These are phyloP conservation scores for Eriosoma lanigerum DNA, from an alignment of 1,140 invertebrate genomes.

Conservation along the genomic window DNA sequence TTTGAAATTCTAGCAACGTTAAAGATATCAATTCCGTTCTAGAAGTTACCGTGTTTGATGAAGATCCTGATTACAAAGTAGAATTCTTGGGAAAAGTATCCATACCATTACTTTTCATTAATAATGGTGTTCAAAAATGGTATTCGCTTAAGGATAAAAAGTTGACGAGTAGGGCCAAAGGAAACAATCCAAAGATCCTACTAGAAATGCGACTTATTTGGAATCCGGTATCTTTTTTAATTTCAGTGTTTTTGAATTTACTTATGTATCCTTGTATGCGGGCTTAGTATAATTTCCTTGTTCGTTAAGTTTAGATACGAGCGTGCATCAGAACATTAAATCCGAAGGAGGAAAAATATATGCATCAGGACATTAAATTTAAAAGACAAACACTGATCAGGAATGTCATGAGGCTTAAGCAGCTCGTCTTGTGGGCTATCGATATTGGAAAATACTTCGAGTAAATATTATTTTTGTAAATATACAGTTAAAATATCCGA, in stretches of 20 bases:
- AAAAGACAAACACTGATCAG: conserved; percentile 90
- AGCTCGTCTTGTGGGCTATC: conserved; percentile 83
- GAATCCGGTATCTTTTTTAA: conserved; percentile 74
- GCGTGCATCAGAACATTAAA: conserved; percentile 89
- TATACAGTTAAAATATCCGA: not conserved
- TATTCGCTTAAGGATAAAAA: conserved; percentile 97
- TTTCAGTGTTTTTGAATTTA: not conserved
- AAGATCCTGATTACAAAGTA: conserved; percentile 96
- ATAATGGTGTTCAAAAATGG: conserved; percentile 92
- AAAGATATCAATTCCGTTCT: conserved; percentile 96
- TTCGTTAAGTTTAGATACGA: conserved; percentile 65
- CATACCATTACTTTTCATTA: conserved; percentile 84
- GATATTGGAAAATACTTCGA: conserved; percentile 90
- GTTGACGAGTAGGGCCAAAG: conserved; percentile 82
- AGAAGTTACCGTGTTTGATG: conserved; percentile 97
- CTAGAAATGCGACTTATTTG: conserved; percentile 90
- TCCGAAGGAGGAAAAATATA: conserved; percentile 93
- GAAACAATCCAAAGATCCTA: conserved; percentile 84
- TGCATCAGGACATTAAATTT: conserved; percentile 92
- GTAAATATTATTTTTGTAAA: conserved; percentile 67
- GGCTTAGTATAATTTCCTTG: not conserved
- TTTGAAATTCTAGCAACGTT: conserved; percentile 72
- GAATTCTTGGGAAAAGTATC: conserved; percentile 95
- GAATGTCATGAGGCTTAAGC: conserved; percentile 91
- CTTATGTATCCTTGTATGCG: not conserved